Evolutionary conservation across 2,888 invertebrate genomes (phyloP).

Genomic region (Synanthedon myopaeformis): DNA sequence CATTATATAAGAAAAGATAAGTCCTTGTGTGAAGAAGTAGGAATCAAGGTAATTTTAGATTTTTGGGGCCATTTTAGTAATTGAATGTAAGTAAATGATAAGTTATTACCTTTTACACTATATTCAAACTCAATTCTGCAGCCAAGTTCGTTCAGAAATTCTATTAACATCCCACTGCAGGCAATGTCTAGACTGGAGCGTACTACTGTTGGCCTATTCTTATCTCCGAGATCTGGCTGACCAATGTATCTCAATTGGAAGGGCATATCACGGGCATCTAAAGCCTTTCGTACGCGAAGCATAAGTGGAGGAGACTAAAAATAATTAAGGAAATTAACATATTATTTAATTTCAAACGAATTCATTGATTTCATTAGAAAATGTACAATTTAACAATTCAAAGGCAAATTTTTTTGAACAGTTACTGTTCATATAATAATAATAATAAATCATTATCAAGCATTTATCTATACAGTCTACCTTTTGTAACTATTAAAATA

Average conservation of each 20-base stretch:
- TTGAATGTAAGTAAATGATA: background rate
- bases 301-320: constrained; percentile 74
- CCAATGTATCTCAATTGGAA: constrained; percentile 94
- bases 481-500: too few species aligned
- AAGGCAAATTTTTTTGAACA: too few species aligned
- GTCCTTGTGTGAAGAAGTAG: too few species aligned
- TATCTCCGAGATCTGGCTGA: constrained; percentile 90
- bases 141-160: constrained; percentile 92
- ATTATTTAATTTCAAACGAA: too few species aligned
- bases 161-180: constrained; percentile 88
- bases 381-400: too few species aligned
- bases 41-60: background rate
- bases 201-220: constrained; percentile 89
- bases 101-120: constrained; percentile 79
- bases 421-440: too few species aligned
- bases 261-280: constrained; percentile 85
- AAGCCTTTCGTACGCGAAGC: constrained; percentile 84
- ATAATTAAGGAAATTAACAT: background rate
- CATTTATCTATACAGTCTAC: too few species aligned
- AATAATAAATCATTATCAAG: too few species aligned
- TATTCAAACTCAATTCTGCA: constrained; percentile 94
- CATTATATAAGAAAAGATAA: too few species aligned
- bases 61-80: background rate
- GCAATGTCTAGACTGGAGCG: constrained; percentile 94
- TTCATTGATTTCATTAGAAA: too few species aligned